Conservation (phyloP, 2,888 invertebrate genomes). For the Brachylomia viminalis region DNA sequence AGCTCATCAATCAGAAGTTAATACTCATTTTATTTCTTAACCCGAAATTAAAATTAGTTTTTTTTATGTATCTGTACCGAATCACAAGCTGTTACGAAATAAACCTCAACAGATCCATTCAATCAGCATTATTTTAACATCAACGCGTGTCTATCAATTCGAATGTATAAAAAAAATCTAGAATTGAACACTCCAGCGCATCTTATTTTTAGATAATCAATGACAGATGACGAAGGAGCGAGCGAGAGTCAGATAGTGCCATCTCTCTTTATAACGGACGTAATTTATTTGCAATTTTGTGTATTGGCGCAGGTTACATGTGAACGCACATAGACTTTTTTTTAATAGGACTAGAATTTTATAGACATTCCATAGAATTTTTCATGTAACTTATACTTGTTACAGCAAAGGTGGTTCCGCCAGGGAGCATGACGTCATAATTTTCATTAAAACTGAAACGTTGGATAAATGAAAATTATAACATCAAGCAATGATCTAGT, state of each 20-base stretch:
- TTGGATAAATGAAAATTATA: background rate
- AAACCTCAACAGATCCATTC: constrained; percentile 24
- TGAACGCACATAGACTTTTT: constrained; percentile 5
- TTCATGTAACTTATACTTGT: too few species aligned
- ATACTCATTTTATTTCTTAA: constrained; percentile 32
- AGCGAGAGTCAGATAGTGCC: constrained; percentile 48
- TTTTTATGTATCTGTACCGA: constrained; percentile 32
- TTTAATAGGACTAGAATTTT: too few species aligned
- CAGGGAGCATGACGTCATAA: too few species aligned
- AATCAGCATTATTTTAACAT: constrained; percentile 43
- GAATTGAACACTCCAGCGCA: constrained; percentile 68
- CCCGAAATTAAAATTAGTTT: constrained; percentile 32
- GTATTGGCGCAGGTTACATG: constrained; percentile 49
- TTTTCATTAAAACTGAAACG: constrained; percentile 19
- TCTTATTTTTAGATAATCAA: constrained; percentile 75
- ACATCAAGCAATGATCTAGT: background rate
- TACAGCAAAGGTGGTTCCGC: too few species aligned
- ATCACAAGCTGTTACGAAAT: constrained; percentile 45
- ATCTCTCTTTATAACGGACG: constrained; percentile 52
- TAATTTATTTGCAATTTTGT: constrained; percentile 66
- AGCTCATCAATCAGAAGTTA: constrained; percentile 16
- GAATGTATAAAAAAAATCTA: constrained; percentile 66
- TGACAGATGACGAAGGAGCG: constrained; percentile 72
- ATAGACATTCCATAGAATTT: too few species aligned
- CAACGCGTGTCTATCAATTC: constrained; percentile 44